Percentiles rank a stretch among this genome's conserved stretches.
Evolutionary conservation across 1,140 invertebrate species (phyloP).

Genomic region (Anastrepha ludens): DNA sequence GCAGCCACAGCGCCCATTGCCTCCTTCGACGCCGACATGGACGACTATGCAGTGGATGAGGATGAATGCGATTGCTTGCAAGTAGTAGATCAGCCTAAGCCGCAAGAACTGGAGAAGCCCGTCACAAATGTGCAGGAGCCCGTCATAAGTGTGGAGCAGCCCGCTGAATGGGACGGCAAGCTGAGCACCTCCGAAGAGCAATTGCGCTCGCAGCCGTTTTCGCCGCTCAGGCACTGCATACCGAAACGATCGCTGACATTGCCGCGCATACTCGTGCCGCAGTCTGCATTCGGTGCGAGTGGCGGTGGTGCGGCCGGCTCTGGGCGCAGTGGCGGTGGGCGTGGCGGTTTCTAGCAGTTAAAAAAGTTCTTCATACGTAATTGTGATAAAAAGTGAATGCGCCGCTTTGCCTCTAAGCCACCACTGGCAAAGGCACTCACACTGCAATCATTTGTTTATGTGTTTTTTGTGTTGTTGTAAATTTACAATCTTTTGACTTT

Average conservation of each 20-base stretch:
- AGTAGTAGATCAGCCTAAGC: neutral
- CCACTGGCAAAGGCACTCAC: slow-evolving; percentile 7
- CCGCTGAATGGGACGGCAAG: neutral
- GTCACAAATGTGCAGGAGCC: neutral
- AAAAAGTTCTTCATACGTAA: slow-evolving; percentile 74
- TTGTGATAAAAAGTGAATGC: slow-evolving; percentile 73
- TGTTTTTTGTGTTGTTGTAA: slow-evolving; percentile 25
- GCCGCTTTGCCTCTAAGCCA: slow-evolving; percentile 15
- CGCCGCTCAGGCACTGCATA: slow-evolving; percentile 60
- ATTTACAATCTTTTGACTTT: slow-evolving; percentile 62
- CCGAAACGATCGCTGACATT: slow-evolving; percentile 69
- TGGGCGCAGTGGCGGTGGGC: slow-evolving; percentile 57
- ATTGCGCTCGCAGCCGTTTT: slow-evolving; percentile 18
- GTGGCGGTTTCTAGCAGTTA: slow-evolving; percentile 72
- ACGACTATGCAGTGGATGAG: slow-evolving; percentile 24
- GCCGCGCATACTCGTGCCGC: slow-evolving; percentile 68
- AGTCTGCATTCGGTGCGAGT: slow-evolving; percentile 57
- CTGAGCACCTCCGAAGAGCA: slow-evolving; percentile 53
- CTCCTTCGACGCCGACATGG: slow-evolving; percentile 48
- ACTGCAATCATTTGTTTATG: slow-evolving; percentile 12
- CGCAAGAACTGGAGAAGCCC: neutral
- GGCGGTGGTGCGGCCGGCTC: slow-evolving; percentile 56
- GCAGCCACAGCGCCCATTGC: slow-evolving; percentile 44
- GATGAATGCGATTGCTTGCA: slow-evolving; percentile 19
- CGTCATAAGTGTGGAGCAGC: neutral